These are phyloP conservation scores for Ooceraea biroi DNA, from an alignment of 1,140 invertebrate genomes.

Conservation along the genomic window DNA sequence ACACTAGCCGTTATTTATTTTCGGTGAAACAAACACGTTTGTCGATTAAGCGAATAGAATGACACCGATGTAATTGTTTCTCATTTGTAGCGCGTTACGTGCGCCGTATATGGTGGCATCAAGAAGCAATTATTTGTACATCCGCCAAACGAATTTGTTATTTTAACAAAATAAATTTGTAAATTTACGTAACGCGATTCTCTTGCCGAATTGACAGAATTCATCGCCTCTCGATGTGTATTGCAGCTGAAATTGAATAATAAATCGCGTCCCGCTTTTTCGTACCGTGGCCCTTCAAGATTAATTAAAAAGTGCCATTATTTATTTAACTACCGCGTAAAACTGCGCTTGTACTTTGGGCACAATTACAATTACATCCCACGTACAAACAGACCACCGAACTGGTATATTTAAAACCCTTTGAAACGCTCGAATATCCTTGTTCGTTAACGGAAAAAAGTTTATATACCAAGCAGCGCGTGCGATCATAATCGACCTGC, in stretches of 20 bases:
- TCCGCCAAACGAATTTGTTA: slow-evolving; percentile 49
- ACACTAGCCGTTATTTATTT: slow-evolving; percentile 10
- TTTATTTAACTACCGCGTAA: slow-evolving; percentile 49
- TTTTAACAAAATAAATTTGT: slow-evolving; percentile 61
- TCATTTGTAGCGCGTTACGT: slow-evolving; percentile 10
- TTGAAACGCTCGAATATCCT: slow-evolving; percentile 28
- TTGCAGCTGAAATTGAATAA: slow-evolving; percentile 56
- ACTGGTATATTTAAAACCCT: slow-evolving; percentile 23
- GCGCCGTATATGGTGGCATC: slow-evolving; percentile 4
- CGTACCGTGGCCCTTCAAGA: slow-evolving; percentile 27
- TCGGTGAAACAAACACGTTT: slow-evolving; percentile 41
- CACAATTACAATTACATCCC: slow-evolving; percentile 39
- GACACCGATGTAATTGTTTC: slow-evolving; percentile 33
- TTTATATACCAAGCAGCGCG: too few relatives aligned
- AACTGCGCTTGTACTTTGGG: slow-evolving; percentile 44
- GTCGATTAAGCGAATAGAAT: slow-evolving; percentile 46
- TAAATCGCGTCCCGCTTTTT: slow-evolving; percentile 45
- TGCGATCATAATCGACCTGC: background rate
- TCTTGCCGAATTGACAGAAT: slow-evolving; percentile 27
- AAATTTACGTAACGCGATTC: slow-evolving; percentile 60
- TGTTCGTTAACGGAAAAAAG: background rate
- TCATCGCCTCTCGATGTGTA: slow-evolving; percentile 14
- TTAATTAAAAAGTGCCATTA: slow-evolving; percentile 61
- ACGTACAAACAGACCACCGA: slow-evolving; percentile 8
- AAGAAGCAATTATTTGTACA: slow-evolving; percentile 47